Percentiles rank a stretch among this genome's conserved stretches.
Conservation (phyloP, 2,113 vertebrate species). For the Cottus gobio region DNA sequence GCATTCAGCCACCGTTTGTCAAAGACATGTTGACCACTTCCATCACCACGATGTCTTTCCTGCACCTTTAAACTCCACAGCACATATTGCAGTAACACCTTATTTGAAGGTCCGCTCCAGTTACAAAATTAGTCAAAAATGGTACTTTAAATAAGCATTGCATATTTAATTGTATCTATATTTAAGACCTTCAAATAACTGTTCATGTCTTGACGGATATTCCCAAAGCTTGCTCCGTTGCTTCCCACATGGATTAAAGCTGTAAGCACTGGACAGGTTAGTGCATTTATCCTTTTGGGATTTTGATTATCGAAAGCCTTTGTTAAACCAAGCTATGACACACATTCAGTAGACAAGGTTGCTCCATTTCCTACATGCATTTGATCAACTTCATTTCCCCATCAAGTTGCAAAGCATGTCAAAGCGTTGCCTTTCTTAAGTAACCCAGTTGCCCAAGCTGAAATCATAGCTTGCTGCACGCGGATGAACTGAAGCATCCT, state of each 20-base stretch:
- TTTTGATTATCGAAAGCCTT: constrained; percentile 15
- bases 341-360: constrained; percentile 17
- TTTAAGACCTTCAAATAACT: constrained; percentile 77
- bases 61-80: constrained; percentile 64
- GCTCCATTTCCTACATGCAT: constrained; percentile 66
- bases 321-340: constrained; percentile 36
- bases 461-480: constrained; percentile 66
- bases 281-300: constrained; percentile 36
- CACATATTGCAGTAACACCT: constrained; percentile 59
- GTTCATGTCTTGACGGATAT: constrained; percentile 71
- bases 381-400: constrained; percentile 34
- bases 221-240: constrained; percentile 60
- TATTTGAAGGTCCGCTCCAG: constrained; percentile 76
- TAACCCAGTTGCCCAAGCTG: constrained; percentile 63
- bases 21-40: constrained; percentile 50
- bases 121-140: constrained; percentile 1
- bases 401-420: constrained; percentile 62
- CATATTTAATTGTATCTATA: background rate
- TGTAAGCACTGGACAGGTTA: constrained; percentile 62
- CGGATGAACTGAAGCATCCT: constrained; percentile 37
- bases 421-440: constrained; percentile 47
- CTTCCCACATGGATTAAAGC: constrained; percentile 57
- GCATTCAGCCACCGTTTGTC: background rate
- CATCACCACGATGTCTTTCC: constrained; percentile 37
- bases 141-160: background rate